Base-by-base conservation (phyloP, 2,113 vertebrate species). In the Platycercus adscitus region DNA sequence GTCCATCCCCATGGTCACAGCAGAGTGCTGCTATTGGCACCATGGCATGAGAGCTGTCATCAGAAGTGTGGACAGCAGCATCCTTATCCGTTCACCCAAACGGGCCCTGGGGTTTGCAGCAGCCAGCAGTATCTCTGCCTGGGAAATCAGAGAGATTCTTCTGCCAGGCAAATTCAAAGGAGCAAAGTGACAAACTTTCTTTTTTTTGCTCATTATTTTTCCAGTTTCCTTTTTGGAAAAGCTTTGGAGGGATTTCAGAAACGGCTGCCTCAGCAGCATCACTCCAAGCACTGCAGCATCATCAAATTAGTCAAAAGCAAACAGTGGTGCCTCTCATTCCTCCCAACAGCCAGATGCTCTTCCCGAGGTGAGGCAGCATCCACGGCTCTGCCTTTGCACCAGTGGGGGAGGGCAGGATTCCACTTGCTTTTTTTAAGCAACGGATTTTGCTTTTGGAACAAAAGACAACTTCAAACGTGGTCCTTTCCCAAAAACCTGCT, bases 231-330 rank as follows among this genome's bases (percentile, higher is more conserved):
- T 78, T 95, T 87, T 33, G 77, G 81, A 92, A 87, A 90, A 92
- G 93, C 95, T 96, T 92, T 85, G 93, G 94, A 95, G 75, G 95
- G 87, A 86, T 93, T 95, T 96, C 93, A 86, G 89, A 92, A 96
- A 97, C 71, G 89, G 91, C 94, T 96, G 93, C 77, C 94, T 96
- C 95, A 96, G 96, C 96, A 96, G 70, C 94, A 97, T 96, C 94
- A 78, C 93, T 88, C 71, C 2, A 47, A 96, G 94, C 94, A 89
- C 79, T 96, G 96, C 95, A 92, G 49, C 93, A 96, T 97, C 95
- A 95, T 97, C 95, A 95, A 88, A 97, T 96, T 97, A 96, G 89
- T 96, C 93, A 96, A 93, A 94, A 94, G 96, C 82, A 95, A 97
- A 94, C 89, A 94, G 95, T 96, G 95, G 95, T 96, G 94, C 93